phyloP scores from a whole-genome alignment of 2,888 invertebrate genomes.

The Tipula helvola region DNA sequence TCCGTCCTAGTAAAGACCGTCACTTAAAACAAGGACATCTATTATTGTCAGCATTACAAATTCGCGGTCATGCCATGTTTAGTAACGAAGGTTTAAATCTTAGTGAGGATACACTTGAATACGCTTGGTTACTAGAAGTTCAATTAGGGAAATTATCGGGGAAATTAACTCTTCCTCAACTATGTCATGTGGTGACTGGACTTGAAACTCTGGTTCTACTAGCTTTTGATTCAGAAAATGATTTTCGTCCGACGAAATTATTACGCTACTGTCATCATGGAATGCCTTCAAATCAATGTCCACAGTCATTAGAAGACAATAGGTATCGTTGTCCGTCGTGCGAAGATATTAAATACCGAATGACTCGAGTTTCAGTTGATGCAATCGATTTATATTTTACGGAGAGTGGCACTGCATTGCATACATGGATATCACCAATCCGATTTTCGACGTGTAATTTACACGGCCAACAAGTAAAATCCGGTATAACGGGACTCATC shows the following conservation, averaged over 20 bases:
- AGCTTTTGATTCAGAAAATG: slow-evolving; percentile 81
- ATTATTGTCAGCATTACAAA: slow-evolving; percentile 71
- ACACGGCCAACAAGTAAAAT: slow-evolving; percentile 84
- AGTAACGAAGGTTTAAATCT: slow-evolving; percentile 81
- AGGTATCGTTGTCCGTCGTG: slow-evolving; percentile 66
- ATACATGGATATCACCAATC: slow-evolving; percentile 80
- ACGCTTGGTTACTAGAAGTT: slow-evolving; percentile 93
- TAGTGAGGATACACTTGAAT: slow-evolving; percentile 91
- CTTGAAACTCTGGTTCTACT: slow-evolving; percentile 80
- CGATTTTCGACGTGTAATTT: slow-evolving; percentile 85
- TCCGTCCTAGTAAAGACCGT: slow-evolving; percentile 52
- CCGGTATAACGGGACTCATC: slow-evolving; percentile 76
- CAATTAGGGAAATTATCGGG: slow-evolving; percentile 89
- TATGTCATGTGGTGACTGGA: slow-evolving; percentile 76
- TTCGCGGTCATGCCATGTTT: slow-evolving; percentile 93
- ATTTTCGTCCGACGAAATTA: slow-evolving; percentile 67
- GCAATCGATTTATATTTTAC: slow-evolving; percentile 82
- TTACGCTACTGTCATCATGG: slow-evolving; percentile 70
- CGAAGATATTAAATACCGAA: slow-evolving; percentile 84
- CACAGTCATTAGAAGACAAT: slow-evolving; percentile 52
- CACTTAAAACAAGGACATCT: slow-evolving; percentile 75
- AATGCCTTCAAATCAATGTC: slow-evolving; percentile 53
- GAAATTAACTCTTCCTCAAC: slow-evolving; percentile 69
- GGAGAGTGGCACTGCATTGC: slow-evolving; percentile 76
- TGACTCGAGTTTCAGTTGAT: slow-evolving; percentile 81